Evolutionary conservation across 2,797 vertebrate species (phyloP).

Genomic region (Channa striata): DNA sequence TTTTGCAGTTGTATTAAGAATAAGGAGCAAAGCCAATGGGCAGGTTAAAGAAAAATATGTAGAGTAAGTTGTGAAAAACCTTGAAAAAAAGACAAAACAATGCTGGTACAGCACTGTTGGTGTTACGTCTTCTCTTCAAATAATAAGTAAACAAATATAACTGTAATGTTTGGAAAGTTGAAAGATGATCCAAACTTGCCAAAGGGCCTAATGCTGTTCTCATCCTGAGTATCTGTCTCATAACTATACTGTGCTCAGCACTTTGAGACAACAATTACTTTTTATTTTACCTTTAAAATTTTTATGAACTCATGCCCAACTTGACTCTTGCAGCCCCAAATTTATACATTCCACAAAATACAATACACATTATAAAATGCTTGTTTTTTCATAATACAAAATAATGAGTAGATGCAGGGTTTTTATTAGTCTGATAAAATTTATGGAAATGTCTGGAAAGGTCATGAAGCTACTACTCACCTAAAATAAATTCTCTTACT

Average conservation of each 20-base stretch:
- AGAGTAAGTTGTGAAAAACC: constrained; percentile 36
- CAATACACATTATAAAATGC: constrained; percentile 65
- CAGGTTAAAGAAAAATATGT: constrained; percentile 43
- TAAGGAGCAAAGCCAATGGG: constrained; percentile 50
- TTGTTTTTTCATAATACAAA: constrained; percentile 62
- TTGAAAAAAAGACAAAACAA: constrained; percentile 39
- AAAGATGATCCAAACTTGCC: constrained; percentile 33
- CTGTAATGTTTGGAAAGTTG: constrained; percentile 23
- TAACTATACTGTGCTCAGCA: constrained; percentile 39
- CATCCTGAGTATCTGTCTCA: constrained; percentile 53
- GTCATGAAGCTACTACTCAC: constrained; percentile 8
- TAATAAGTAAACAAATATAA: constrained; percentile 45
- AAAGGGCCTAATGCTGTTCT: constrained; percentile 39
- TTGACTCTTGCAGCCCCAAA: constrained; percentile 35
- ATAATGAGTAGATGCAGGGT: constrained; percentile 38
- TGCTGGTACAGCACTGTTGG: too few relatives aligned
- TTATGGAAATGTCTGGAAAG: constrained; percentile 25
- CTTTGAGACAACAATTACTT: constrained; percentile 29
- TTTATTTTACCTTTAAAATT: constrained; percentile 36
- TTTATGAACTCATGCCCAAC: constrained; percentile 24
- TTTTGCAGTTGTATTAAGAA: constrained; percentile 39
- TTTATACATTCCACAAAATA: constrained; percentile 58
- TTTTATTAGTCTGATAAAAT: constrained; percentile 29
- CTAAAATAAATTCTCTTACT: constrained; percentile 46
- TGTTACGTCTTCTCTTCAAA: too few relatives aligned